These are phyloP conservation scores for Phocides pigmalion DNA, from an alignment of 1,140 invertebrate genomes.

Conservation along the genomic window DNA sequence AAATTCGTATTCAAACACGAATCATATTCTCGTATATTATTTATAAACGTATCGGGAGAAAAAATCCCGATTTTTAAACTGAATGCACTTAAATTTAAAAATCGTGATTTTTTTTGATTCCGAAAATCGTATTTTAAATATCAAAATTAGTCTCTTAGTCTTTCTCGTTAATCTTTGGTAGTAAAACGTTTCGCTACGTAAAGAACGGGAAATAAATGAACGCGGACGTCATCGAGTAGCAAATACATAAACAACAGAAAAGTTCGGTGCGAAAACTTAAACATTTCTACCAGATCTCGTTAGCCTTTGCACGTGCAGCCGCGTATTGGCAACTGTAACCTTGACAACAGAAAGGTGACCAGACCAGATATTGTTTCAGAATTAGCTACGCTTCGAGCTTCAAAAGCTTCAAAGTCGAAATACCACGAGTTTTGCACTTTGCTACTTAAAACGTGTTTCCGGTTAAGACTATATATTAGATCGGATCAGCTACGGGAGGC, in stretches of 20 bases:
- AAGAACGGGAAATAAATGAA: constrained; percentile 8
- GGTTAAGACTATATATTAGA: neutral
- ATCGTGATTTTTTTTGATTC: no score
- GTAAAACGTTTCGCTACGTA: neutral
- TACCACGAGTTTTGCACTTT: neutral
- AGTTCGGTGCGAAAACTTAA: constrained; percentile 12
- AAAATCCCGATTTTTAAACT: no score
- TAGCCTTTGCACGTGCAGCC: constrained; percentile 19
- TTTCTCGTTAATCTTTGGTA: no score
- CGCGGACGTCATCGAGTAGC: constrained; percentile 10
- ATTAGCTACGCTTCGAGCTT: constrained; percentile 13
- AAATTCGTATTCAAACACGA: no score
- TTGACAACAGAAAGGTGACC: constrained; percentile 20
- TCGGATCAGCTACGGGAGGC: neutral
- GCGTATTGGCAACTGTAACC: constrained; percentile 10
- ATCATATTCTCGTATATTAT: no score
- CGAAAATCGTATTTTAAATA: no score
- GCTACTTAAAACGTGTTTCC: neutral
- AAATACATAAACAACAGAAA: constrained; percentile 11
- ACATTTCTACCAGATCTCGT: constrained; percentile 22
- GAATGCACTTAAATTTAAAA: no score
- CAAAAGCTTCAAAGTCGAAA: constrained; percentile 6
- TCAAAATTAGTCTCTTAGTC: no score
- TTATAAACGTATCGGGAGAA: no score
- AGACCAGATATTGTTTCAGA: neutral